Base-by-base conservation (phyloP, 2,113 vertebrate species). In the Mustela lutreola region DNA sequence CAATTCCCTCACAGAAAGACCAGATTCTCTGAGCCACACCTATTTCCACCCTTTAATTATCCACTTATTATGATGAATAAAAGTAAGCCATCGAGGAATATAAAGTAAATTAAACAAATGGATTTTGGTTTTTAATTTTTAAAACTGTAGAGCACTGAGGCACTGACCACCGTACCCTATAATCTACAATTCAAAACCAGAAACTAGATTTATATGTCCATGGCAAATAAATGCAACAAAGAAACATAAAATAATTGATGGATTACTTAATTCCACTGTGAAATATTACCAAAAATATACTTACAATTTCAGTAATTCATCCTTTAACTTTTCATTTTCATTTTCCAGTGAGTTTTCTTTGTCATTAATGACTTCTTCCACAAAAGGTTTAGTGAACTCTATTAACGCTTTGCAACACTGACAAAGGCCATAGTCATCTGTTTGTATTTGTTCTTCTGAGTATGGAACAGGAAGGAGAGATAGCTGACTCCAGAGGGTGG, bases 271-370 rank as follows among this genome's bases (percentile, higher is more conserved):
- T 39, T 89, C 36, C n/a, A 94, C 5, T 62, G 18, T 65, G 22
- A 60, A 79, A 31, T 75, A 3, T 36, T 94, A 67, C 81, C 88
- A 60, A 87, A 88, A 79, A 79, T 95, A 98, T 48, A 98, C 99
- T 97, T 99, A 99, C 99, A 99, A 99, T 97, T 99, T 99, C 60
- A 99, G 76, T 96, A 99, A 98, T 96, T 99, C 99, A 67, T 98
- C 98, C 98, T 99, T 99, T 83, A 99, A 97, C 97, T 99, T 99
- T 50, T 96, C 97, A 53, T 99, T 99, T 50, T 96, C 97, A 56
- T 95, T 89, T 94, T 98, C 98, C 75, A 93, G 78, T 2, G 98
- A 98, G 48, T 97, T 93, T 91, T 98, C 98, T 70, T 94, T 98
- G 88, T 96, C 98, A 97, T 97, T 94, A 97, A 98, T 98, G 94